phyloP scores from a whole-genome alignment of 2,797 vertebrate genomes.

The Podarcis lilfordi region DNA sequence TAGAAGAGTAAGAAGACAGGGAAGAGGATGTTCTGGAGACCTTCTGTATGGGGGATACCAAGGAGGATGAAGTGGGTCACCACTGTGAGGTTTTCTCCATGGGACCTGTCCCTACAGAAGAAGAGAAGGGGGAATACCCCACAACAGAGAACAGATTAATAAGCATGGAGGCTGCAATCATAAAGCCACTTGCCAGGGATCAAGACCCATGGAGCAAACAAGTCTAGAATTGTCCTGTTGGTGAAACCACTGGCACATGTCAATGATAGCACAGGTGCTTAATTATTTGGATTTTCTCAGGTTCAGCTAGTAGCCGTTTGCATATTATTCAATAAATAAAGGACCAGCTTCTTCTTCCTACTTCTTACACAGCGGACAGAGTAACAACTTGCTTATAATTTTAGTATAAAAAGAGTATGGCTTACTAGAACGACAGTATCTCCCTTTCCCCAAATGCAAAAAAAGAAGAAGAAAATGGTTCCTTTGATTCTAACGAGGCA shows the following conservation, averaged over 20 bases:
- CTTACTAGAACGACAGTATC: not conserved
- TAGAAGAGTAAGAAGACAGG: conserved; percentile 28
- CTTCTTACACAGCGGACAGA: not conserved
- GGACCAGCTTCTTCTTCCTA: not conserved
- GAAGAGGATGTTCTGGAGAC: conserved; percentile 15
- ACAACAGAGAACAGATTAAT: no score
- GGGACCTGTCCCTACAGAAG: not conserved
- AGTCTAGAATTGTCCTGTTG: no score
- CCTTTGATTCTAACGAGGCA: no score
- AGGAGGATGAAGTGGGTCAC: conserved; percentile 31
- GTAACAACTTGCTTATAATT: not conserved
- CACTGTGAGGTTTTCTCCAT: conserved; percentile 8
- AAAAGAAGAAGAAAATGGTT: no score
- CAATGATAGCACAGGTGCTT: no score
- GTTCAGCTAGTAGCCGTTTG: not conserved
- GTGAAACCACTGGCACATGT: no score
- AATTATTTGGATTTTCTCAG: no score
- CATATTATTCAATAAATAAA: not conserved
- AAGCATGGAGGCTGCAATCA: not conserved
- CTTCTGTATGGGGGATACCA: conserved; percentile 20
- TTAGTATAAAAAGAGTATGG: not conserved
- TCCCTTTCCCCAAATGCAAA: no score
- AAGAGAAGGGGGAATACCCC: no score
- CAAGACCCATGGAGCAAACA: no score
- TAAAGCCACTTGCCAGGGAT: no score